phyloP scores from a whole-genome alignment of 2,113 vertebrate genomes.

The Strigops habroptila region DNA sequence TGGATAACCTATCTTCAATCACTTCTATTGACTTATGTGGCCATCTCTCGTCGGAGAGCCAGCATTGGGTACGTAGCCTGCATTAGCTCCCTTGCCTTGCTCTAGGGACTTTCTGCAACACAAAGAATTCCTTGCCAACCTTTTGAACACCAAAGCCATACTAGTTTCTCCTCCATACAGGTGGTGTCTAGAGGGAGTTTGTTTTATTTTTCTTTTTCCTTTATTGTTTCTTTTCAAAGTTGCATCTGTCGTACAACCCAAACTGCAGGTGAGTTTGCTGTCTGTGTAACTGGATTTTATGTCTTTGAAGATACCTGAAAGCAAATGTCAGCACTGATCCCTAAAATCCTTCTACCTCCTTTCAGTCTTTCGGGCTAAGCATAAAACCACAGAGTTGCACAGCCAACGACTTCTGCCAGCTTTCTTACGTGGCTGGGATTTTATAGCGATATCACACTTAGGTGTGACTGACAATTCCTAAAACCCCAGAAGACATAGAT shows the following conservation, averaged over 20 bases:
- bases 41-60: neutral
- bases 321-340: neutral
- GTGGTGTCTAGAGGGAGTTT: neutral
- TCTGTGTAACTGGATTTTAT: neutral
- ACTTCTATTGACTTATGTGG: accelerated
- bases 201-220: neutral
- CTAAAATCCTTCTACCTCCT: neutral
- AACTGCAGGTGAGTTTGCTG: neutral
- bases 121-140: neutral
- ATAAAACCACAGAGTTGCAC: neutral
- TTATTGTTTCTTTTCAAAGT: neutral
- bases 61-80: neutral
- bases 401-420: neutral
- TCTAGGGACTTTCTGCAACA: neutral
- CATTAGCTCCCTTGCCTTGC: neutral
- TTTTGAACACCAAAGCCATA: neutral
- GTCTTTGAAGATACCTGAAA: neutral
- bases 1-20: neutral
- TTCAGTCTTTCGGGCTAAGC: neutral
- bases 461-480: constrained; percentile 11
- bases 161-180: neutral
- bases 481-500: neutral
- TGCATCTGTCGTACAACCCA: neutral
- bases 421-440: neutral
- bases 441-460: neutral